Percentiles rank a stretch among this genome's conserved stretches.
Conservation (phyloP, 1,140 invertebrate genomes). For the Pachypeltis micranthus region DNA sequence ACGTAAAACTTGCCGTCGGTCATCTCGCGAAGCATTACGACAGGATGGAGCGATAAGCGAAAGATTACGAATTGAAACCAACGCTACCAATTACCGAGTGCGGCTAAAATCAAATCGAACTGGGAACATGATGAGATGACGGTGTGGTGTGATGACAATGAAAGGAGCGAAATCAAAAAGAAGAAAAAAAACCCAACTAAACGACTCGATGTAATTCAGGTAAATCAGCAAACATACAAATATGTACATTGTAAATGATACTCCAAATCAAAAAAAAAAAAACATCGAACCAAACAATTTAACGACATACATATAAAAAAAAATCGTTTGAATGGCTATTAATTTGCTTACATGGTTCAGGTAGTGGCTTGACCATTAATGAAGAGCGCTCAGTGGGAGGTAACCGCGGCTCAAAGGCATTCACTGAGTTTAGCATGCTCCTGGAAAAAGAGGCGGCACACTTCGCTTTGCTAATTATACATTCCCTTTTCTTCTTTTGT, state of each 20-base stretch:
- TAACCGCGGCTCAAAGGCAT: slow-evolving; percentile 64
- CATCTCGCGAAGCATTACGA: not conserved
- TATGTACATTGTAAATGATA: too few relatives aligned
- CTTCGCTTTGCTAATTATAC: slow-evolving; percentile 17
- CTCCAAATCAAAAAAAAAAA: not conserved
- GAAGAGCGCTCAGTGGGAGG: slow-evolving; percentile 59
- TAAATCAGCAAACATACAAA: too few relatives aligned
- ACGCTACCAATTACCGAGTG: too few relatives aligned
- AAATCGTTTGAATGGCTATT: not conserved
- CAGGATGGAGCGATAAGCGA: not conserved
- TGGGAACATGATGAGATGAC: too few relatives aligned
- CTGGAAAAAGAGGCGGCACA: slow-evolving; percentile 41
- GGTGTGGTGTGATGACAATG: too few relatives aligned
- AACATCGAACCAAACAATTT: not conserved
- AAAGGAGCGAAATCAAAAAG: not conserved
- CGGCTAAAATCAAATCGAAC: too few relatives aligned
- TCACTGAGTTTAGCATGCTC: slow-evolving; percentile 77
- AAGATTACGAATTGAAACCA: too few relatives aligned
- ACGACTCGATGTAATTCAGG: too few relatives aligned
- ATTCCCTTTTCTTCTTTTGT: slow-evolving; percentile 14
- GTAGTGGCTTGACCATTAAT: slow-evolving; percentile 62
- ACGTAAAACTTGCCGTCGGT: not conserved
- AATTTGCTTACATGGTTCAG: slow-evolving; percentile 65
- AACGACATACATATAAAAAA: not conserved
- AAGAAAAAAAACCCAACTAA: not conserved